A percentile compares a stretch with the other conserved stretches of the same genome.
phyloP scores from a whole-genome alignment of 2,888 invertebrate genomes.

The Acronicta psi region DNA sequence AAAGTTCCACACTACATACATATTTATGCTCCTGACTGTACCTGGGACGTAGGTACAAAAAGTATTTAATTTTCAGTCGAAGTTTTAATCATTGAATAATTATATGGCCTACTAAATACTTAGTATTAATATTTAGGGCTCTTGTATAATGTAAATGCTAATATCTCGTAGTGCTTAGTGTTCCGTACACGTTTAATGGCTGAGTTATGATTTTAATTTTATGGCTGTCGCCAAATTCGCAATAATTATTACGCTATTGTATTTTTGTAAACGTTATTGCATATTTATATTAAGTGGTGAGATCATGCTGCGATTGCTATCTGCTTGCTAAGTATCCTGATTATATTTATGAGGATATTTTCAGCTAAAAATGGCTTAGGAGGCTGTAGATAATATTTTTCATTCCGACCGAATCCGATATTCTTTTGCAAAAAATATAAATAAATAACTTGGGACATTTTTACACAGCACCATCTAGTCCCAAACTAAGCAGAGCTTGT shows the following conservation, averaged over 20 bases:
- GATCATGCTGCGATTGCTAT: not conserved
- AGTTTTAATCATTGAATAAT: too few relatives aligned
- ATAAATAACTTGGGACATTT: too few relatives aligned
- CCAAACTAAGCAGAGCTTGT: too few relatives aligned
- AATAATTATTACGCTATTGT: slow-evolving; percentile 23
- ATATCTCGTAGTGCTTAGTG: slow-evolving; percentile 4
- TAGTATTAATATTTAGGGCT: not conserved
- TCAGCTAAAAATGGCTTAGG: not conserved
- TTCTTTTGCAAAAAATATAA: too few relatives aligned
- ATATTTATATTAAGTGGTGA: slow-evolving; percentile 6
- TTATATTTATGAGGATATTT: not conserved
- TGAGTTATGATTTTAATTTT: slow-evolving; percentile 16
- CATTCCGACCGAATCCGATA: too few relatives aligned
- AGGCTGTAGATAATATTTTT: slow-evolving; percentile 13
- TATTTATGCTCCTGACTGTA: too few relatives aligned
- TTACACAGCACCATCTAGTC: too few relatives aligned
- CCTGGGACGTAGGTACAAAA: too few relatives aligned
- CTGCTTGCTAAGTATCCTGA: not conserved
- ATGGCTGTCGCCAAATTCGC: slow-evolving; percentile 25
- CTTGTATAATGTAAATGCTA: not conserved
- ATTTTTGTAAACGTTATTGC: slow-evolving; percentile 29
- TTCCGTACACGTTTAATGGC: slow-evolving; percentile 20
- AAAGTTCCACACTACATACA: too few relatives aligned
- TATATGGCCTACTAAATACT: too few relatives aligned
- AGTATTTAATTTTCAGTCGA: too few relatives aligned